Evolutionary conservation across 2,888 invertebrate species (phyloP), one percentile per base, ranked within the genome.

Genomic region (Tupiocoris notatus): DNA sequence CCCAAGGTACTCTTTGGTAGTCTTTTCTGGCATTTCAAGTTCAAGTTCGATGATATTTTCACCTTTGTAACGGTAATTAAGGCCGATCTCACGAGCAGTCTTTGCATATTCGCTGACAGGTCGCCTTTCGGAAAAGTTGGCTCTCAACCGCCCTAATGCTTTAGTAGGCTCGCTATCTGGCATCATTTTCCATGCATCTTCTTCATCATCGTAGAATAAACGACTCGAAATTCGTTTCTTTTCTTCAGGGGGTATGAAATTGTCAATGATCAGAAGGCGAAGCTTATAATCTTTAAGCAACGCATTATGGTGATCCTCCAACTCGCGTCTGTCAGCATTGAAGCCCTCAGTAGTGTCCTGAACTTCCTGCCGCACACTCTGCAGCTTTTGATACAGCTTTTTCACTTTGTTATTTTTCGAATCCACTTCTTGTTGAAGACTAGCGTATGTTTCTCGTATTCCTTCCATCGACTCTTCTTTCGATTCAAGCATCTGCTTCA

Each of bases 381-480:
- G 88, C 83, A 93, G 88, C 85, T 96, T 96, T 17, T 90, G 88
- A 82, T 94, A 92, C 82, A 98, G 89, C 85, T 96, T 95, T 82
- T 95, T 94, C 73, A 73, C 85, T 84, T 97, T 95, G 82, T 92
- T 93, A 22, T 96, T 94, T 85, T 98, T 99, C 76, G 95, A 91
- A 83, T 99, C 98, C 1, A 98, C 96, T 85, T 98, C 98, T 83
- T 97, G 97, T 83, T 97, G 96, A 76, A 99, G 86, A 68, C 92
- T 94, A 7, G 93, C 89, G 83, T 94, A 98, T 0, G 96, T 97
- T 82, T 93, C 94, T 76, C 93, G 91, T 75, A 98, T 90, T 82
- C 94, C 96, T 66, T 92, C 87, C 16, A 96, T 93, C 17, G 92
- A 94, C 83, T 98, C 94, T 83, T 99, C 98, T 84, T 98, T 94